phyloP scores from a whole-genome alignment of 2,797 vertebrate species.

The Chrosomus eos region DNA sequence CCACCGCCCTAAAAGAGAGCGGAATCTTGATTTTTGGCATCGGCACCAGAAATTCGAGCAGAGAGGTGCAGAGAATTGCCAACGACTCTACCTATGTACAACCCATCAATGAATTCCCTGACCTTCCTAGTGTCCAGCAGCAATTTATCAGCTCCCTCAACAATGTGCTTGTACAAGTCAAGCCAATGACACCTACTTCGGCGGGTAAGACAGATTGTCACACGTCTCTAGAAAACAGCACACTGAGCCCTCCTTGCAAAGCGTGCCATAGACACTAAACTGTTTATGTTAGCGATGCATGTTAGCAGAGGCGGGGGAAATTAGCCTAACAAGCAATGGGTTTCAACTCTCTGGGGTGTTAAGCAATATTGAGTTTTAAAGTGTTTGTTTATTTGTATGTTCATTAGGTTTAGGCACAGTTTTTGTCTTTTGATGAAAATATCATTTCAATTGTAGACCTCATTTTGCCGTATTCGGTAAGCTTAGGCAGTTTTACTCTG shows the following conservation, averaged over 20 bases:
- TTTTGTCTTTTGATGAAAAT: neutral
- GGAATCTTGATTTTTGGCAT: constrained; percentile 55
- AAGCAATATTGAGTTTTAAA: neutral
- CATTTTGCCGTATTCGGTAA: neutral
- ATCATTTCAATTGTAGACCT: neutral
- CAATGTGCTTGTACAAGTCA: constrained; percentile 25
- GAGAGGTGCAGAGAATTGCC: constrained; percentile 73
- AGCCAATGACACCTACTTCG: constrained; percentile 51
- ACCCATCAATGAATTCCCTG: constrained; percentile 70
- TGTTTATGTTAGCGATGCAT: neutral
- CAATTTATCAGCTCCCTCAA: constrained; percentile 67
- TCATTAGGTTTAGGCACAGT: neutral
- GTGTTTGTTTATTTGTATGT: neutral
- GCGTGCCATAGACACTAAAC: neutral
- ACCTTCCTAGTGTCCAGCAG: constrained; percentile 77
- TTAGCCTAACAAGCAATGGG: neutral
- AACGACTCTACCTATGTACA: constrained; percentile 26
- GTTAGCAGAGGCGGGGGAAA: neutral
- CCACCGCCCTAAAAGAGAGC: constrained; percentile 50
- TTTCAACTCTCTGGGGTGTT: neutral
- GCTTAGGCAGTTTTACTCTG: neutral
- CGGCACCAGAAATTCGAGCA: constrained; percentile 49
- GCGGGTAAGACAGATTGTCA: constrained; percentile 59
- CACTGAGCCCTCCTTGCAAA: neutral
- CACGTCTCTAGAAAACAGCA: neutral